Evolutionary conservation across 1,140 invertebrate species (phyloP), one percentile per base, ranked within the genome.

Genomic region (Meloidogyne floridensis): DNA sequence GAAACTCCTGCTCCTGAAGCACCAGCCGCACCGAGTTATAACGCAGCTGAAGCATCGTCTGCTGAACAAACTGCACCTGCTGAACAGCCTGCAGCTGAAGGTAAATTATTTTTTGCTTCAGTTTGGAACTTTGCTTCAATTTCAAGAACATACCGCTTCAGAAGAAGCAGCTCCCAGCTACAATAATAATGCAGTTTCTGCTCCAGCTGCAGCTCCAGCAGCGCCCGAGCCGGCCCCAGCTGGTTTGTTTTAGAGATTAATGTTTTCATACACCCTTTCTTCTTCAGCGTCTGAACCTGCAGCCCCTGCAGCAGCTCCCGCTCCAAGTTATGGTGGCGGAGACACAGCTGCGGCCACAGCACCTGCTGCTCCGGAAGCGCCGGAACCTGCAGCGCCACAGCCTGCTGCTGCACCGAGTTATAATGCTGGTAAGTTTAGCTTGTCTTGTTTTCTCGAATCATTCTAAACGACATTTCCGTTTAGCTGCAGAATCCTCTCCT

Each of bases 241-340:
- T 72, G 76, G 80, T 84, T 18, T 43, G 3, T 11, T 54, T 77
- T 20, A 81, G 84, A 75, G 82, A 20, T 80, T 77, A 72, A 15
- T 6, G 7, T 47, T 47, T 10, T 18, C 13, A n/a, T 47, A 69
- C 15, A 0, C 32, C 32, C 32, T 32, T 32, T 32, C 75, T 86
- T 9, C 20, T 4, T n/a, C 51, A 83, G 32, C 53, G 7, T 65
- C 59, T n/a, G 59, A 65, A 65, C 5, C 86, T 7, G 43, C 42
- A 51, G 83, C 75, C 8, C 83, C 82, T 13, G 85, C 82, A 11
- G 85, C 85, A 82, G 83, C 85, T 70, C 74, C 82, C 54, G 81
- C 77, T 1, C 80, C 43, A 32, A 53, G 18, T 43, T 82, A 32
- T 32, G 32, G 32, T 51, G 15, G 18, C 9, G 76, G 47, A 4